A percentile compares a stretch with the other conserved stretches of the same genome.
phyloP scores from a whole-genome alignment of 2,113 vertebrate genomes.

The Nesoenas mayeri region DNA sequence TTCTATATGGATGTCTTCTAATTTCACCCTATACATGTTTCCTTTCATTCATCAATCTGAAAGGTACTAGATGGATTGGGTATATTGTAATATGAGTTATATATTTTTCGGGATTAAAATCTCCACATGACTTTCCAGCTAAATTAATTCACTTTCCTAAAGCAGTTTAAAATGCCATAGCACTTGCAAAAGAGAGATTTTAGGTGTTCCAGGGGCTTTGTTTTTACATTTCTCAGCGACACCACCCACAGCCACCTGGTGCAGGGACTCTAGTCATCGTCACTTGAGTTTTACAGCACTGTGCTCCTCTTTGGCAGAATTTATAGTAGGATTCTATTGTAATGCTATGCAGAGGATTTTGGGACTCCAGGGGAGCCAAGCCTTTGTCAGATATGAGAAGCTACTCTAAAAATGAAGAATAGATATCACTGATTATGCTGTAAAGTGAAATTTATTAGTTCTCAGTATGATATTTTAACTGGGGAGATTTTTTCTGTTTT shows the following conservation, averaged over 20 bases:
- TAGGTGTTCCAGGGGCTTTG: background rate
- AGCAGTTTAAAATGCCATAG: background rate
- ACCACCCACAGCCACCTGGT: fast-evolving
- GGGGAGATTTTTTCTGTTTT: background rate
- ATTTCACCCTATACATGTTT: background rate
- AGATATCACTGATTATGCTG: background rate
- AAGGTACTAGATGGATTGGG: background rate
- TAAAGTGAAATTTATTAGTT: background rate
- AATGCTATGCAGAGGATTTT: background rate
- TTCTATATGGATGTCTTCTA: background rate
- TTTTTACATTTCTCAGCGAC: background rate
- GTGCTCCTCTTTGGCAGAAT: background rate
- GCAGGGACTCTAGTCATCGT: background rate
- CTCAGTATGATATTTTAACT: background rate
- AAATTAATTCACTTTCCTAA: background rate
- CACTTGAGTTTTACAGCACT: background rate
- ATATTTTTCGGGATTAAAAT: background rate
- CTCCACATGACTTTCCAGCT: background rate
- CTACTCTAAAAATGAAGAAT: background rate
- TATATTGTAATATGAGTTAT: background rate
- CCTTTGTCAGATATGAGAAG: background rate
- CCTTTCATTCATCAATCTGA: background rate
- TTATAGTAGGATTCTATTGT: background rate
- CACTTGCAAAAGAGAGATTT: background rate
- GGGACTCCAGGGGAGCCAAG: background rate